A percentile compares a stretch with the other conserved stretches of the same genome.
phyloP scores from a whole-genome alignment of 2,113 vertebrate genomes.

The Pogona vitticeps region DNA sequence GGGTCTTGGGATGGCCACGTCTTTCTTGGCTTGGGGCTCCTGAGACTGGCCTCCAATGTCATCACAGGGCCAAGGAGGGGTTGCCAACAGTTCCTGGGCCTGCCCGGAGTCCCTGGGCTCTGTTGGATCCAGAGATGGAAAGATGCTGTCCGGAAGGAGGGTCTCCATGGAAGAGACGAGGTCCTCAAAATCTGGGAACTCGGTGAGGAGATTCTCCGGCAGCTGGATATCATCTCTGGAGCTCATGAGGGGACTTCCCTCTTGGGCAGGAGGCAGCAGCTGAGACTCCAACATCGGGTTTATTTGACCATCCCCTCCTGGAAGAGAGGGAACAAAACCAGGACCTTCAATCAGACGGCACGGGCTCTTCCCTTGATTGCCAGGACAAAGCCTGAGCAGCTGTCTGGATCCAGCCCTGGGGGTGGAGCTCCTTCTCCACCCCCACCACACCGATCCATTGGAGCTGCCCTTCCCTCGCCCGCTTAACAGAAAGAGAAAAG shows the following conservation, averaged over 20 bases:
- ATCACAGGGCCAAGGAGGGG: too few relatives aligned
- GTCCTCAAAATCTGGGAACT: background rate
- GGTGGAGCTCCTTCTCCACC: background rate
- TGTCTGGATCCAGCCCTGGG: too few relatives aligned
- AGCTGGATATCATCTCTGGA: background rate
- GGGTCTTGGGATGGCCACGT: too few relatives aligned
- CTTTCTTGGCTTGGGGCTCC: background rate
- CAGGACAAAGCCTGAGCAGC: background rate
- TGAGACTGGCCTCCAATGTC: background rate
- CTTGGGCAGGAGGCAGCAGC: background rate
- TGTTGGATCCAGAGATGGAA: too few relatives aligned
- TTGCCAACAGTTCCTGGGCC: background rate
- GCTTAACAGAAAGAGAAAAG: too few relatives aligned
- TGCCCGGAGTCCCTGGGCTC: too few relatives aligned
- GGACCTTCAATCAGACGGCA: too few relatives aligned
- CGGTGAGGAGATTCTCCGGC: background rate
- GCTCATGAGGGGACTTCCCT: background rate
- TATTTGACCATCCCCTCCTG: background rate
- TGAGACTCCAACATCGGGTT: too few relatives aligned
- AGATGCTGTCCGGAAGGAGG: background rate
- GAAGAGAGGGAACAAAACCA: background rate
- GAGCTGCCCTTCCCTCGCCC: too few relatives aligned
- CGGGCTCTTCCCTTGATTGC: background rate
- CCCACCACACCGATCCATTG: background rate
- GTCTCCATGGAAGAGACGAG: background rate